These are phyloP conservation scores for Onthophagus taurus DNA, from an alignment of 1,140 invertebrate genomes.

Conservation along the genomic window DNA sequence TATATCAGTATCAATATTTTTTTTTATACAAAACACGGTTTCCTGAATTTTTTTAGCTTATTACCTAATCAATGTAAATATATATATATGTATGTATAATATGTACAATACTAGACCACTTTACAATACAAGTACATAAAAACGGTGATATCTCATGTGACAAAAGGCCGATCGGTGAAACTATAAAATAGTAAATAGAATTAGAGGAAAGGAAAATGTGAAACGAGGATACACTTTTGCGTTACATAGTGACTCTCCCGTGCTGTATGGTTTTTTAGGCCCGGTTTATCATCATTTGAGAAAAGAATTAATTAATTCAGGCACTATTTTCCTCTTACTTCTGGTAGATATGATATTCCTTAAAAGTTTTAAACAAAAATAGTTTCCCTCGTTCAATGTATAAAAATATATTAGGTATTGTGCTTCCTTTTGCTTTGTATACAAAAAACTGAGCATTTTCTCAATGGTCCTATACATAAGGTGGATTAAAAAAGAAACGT, in stretches of 20 bases:
- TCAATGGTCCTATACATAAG: conserved; percentile 1
- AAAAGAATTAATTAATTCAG: conserved; percentile 21
- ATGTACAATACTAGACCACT: too few species aligned
- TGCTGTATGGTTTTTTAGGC: conserved; percentile 9
- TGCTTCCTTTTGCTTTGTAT: conserved; percentile 23
- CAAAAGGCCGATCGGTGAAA: conserved; percentile 7
- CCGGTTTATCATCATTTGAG: conserved; percentile 13
- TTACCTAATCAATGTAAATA: too few species aligned
- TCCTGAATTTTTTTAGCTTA: too few species aligned
- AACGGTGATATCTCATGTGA: too few species aligned
- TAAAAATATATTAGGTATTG: conserved; percentile 40
- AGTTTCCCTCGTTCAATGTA: conserved; percentile 37
- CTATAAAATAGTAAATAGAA: neutral
- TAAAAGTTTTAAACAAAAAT: too few species aligned
- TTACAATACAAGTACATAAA: too few species aligned
- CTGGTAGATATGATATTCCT: conserved; percentile 18
- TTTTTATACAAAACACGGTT: conserved; percentile 13
- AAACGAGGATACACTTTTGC: neutral
- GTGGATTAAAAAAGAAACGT: too few species aligned
- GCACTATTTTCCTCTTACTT: conserved; percentile 33
- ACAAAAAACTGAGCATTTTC: conserved; percentile 14
- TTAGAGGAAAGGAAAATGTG: neutral
- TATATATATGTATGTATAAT: too few species aligned
- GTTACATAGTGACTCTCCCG: too few species aligned
- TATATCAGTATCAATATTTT: conserved; percentile 17